Base-by-base conservation (phyloP, 2,888 invertebrate genomes). In the Metopia argyrocephala region DNA sequence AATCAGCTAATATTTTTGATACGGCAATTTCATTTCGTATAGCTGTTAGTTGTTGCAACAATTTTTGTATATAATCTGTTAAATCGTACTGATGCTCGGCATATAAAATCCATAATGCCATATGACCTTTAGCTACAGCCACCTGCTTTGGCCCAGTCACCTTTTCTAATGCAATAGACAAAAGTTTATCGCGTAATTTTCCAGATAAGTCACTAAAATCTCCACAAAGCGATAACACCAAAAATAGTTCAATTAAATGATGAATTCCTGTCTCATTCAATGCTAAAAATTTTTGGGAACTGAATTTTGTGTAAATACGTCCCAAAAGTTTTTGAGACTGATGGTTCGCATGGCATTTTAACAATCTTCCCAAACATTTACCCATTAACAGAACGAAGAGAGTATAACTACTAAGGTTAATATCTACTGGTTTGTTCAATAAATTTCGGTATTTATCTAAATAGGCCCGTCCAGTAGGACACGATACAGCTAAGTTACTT, bases 221-320 rank as follows among this genome's bases (percentile, higher is more conserved):
- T 2, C 84, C 85, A 21, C 87, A 86, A 0, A 90, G 78, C 4
- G 88, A 85, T 64, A 91, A 79, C 7, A 88, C 86, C 0, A 91
- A 83, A 75, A 91, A 89, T 20, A 91, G 84, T 79, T 90, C 90
- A 15, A 92, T 89, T 54, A 93, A 91, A 88, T 93, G 92, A 83
- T 92, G 92, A 38, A 93, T 89, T 1, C 93, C 93, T 27, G 89
- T 89, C 84, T 92, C 92, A 25, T 91, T 91, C 12, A 93, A 89
- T 6, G 92, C 91, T 70, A 91, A 85, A 65, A 93, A 89, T 87
- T 93, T 93, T 62, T 91, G 91, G n/a, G 91, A 87, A 15, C 92
- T 92, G 76, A 93, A 92, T 86, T 93, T 93, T 0, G 92, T 92
- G 82, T 92, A 93, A 76, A 93, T 91, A 69, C 93, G 90, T 0